A percentile compares a stretch with the other conserved stretches of the same genome.
phyloP scores from a whole-genome alignment of 2,113 vertebrate genomes.

The Camelus dromedarius region DNA sequence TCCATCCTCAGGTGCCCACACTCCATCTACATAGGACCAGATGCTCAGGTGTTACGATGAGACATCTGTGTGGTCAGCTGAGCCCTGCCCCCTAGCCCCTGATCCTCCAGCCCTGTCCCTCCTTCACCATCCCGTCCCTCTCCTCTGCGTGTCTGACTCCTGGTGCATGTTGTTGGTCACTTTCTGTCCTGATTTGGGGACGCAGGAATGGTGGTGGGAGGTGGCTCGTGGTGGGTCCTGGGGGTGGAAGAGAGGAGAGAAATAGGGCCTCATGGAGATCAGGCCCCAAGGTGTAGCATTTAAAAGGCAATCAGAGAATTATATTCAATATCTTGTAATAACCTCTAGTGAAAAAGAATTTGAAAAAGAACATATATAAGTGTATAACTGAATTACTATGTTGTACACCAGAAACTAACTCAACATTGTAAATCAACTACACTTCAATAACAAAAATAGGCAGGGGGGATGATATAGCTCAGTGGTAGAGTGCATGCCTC shows the following conservation, averaged over 20 bases:
- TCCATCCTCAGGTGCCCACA: background rate
- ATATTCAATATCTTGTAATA: too few relatives aligned
- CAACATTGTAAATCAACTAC: too few relatives aligned
- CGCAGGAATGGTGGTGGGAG: background rate
- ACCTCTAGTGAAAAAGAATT: too few relatives aligned
- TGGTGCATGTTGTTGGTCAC: background rate
- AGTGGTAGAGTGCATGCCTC: background rate
- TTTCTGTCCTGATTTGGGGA: background rate
- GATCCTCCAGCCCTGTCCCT: background rate
- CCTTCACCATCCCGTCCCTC: background rate
- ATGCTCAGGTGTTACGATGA: background rate
- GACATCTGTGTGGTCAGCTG: too few relatives aligned
- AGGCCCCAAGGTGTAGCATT: background rate
- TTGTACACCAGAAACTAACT: too few relatives aligned
- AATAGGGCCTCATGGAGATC: background rate
- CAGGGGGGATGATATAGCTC: too few relatives aligned
- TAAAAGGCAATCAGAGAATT: background rate
- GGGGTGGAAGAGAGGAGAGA: background rate
- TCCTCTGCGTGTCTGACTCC: background rate
- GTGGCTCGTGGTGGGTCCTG: rapidly evolving
- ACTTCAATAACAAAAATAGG: too few relatives aligned
- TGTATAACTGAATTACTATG: too few relatives aligned
- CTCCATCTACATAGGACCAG: background rate
- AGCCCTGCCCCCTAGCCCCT: background rate
- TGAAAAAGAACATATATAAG: too few relatives aligned